These are phyloP conservation scores for Exaiptasia diaphana DNA, from an alignment of 64 coral and sea anemone genomes.

Conservation along the genomic window DNA sequence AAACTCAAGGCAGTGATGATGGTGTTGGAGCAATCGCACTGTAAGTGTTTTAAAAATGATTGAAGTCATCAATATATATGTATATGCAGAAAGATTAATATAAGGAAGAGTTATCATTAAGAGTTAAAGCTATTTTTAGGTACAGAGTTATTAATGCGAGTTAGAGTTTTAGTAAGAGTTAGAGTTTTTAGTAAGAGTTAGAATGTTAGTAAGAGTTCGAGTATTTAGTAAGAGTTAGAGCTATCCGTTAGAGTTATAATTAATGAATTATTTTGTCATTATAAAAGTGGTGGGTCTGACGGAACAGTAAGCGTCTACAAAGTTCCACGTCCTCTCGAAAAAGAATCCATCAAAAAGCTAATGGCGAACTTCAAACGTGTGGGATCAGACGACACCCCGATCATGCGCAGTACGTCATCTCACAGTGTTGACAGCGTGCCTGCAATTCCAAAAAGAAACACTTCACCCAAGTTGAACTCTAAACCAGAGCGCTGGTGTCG, in stretches of 20 bases:
- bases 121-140: too few relatives aligned
- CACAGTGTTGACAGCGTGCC: neutral
- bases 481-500: neutral
- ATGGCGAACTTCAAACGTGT: slow-evolving; percentile 2
- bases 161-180: too few relatives aligned
- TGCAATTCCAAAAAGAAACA: neutral
- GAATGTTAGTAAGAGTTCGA: too few relatives aligned
- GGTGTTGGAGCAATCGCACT: neutral
- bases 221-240: too few relatives aligned
- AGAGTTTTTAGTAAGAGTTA: too few relatives aligned
- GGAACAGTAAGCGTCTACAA: slow-evolving; percentile 15
- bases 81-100: too few relatives aligned
- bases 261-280: too few relatives aligned
- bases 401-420: neutral
- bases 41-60: neutral
- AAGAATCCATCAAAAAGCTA: slow-evolving; percentile 3
- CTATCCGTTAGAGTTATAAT: too few relatives aligned
- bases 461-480: neutral
- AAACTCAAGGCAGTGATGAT: neutral
- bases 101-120: too few relatives aligned
- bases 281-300: slow-evolving; percentile 32
- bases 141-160: too few relatives aligned
- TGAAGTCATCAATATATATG: too few relatives aligned
- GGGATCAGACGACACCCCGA: slow-evolving; percentile 1
- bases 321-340: slow-evolving; percentile 19